Evolutionary conservation across 2,113 vertebrate species (phyloP), one percentile per base, ranked within the genome.

Genomic region (Chlamydotis undulata): DNA sequence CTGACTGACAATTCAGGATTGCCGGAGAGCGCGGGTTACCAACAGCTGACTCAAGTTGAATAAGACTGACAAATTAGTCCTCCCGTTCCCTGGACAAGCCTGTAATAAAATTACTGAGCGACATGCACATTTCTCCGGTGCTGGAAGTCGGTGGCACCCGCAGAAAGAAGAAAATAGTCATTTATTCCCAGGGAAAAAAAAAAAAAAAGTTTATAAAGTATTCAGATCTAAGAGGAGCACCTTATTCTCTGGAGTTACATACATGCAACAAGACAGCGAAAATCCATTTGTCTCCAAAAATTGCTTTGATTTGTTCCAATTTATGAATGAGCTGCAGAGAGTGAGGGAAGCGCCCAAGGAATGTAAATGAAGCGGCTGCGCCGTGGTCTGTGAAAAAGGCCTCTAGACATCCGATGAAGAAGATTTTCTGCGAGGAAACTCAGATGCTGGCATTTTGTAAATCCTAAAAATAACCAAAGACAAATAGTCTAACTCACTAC

Each of bases 401-500:
- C 94, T 65, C 85, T 73, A 97, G 97, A 94, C 95, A 91, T 84
- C 89, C 81, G 94, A 91, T 80, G 65, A 55, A 90, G 65, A 91
- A 73, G 82, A 92, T 53, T 57, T 83, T 88, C 89, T 56, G 60
- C 3, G 69, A 97, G 87, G 96, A 97, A 98, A 80, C 83, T 50
- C 92, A 1, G 71, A 94, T 87, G 93, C 45, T 96, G 93, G 96
- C 93, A 73, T 98, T 98, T 97, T 96, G 95, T 95, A 96, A 97
- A 94, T 94, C 97, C 95, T 97, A 98, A 97, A 97, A 97, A 98
- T 98, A 98, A 97, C 97, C 93, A 93, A 96, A 98, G 98, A 99
- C 98, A 98, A 98, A 98, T 98, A 98, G 98, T 97, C 98, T 97
- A 97, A 98, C 99, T 98, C 98, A 97, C 97, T 98, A 94, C 98